Evolutionary conservation across 2,888 invertebrate genomes (phyloP), one percentile per base, ranked within the genome.

Genomic region (Leptopilina myrica): DNA sequence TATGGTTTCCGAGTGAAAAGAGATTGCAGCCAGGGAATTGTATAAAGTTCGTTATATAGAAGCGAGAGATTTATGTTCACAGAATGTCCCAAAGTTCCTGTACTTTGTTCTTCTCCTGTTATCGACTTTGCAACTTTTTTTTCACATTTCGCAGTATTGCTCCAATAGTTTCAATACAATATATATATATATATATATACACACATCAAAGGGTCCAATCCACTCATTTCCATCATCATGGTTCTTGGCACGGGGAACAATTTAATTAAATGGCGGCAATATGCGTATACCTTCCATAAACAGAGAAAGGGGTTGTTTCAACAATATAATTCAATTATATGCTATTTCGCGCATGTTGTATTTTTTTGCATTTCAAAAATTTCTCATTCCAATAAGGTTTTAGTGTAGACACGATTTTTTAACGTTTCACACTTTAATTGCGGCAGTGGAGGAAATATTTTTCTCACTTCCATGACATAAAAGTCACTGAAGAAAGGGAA

Each of bases 51-150:
- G 73, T 73, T 73, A 49, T 49, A 73, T 56, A 73, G 73, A 73
- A 73, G 73, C 73, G 73, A 20, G 33, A 56, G 73, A 73, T 73
- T 73, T 73, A 73, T 73, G 73, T 56, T 73, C 73, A 56, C 73
- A 73, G 56, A 73, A 56, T 73, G 73, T 56, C 73, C 73, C 56
- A 26, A 73, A 73, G 73, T 73, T 73, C 73, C 73, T 56, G 73
- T n/a, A 73, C 73, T 73, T 73, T 73, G 56, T 73, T 73, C 73
- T 73, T 73, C 40, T 33, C 56, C 33, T 73, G 56, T 73, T 73
- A 73, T 73, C 73, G 73, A 53, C 73, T 73, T 49, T 33, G 56
- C 33, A 73, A 73, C 26, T 73, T 53, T 56, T 33, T 56, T 56
- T 73, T 73, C 56, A n/a, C 26, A 20, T 49, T 53, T 49, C 49